Conservation (phyloP, 2,113 vertebrate genomes). For the Chloebia gouldiae region DNA sequence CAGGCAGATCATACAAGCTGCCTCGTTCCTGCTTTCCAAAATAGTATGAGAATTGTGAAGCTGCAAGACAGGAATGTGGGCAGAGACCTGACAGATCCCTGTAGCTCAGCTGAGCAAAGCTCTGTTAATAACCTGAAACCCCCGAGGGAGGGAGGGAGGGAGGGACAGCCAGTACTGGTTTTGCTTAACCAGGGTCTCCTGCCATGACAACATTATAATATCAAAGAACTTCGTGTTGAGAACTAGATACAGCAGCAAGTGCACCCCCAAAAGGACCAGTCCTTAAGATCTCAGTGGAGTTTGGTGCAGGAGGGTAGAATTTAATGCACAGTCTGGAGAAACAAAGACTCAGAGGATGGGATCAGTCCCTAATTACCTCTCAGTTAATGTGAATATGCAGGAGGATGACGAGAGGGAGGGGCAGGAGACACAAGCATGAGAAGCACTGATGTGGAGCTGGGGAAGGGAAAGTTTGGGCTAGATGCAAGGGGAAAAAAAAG, state of each 20-base stretch:
- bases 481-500: not conserved
- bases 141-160: conserved; percentile 36
- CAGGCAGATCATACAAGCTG: not conserved
- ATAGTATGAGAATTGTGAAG: not conserved
- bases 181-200: conserved; percentile 53
- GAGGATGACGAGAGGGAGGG: conserved; percentile 8
- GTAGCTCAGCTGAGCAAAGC: conserved; percentile 37
- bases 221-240: conserved; percentile 33
- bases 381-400: not conserved
- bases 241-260: not conserved
- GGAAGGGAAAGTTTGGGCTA: conserved; percentile 1
- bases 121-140: conserved; percentile 43
- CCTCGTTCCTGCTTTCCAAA: not conserved
- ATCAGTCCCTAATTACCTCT: conserved; percentile 10
- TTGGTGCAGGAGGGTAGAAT: not conserved
- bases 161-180: conserved; percentile 8
- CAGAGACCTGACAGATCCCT: not conserved
- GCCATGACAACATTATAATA: conserved; percentile 20
- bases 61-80: conserved; percentile 43
- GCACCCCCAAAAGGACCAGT: conserved; percentile 5
- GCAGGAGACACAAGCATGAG: not conserved
- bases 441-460: not conserved
- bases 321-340: not conserved
- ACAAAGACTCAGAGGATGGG: conserved; percentile 1
- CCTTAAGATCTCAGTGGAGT: not conserved